A percentile compares a stretch with the other conserved stretches of the same genome.
These are phyloP conservation scores for Drosophila ogumai DNA, from an alignment of 1,140 invertebrate genomes.

Conservation along the genomic window DNA sequence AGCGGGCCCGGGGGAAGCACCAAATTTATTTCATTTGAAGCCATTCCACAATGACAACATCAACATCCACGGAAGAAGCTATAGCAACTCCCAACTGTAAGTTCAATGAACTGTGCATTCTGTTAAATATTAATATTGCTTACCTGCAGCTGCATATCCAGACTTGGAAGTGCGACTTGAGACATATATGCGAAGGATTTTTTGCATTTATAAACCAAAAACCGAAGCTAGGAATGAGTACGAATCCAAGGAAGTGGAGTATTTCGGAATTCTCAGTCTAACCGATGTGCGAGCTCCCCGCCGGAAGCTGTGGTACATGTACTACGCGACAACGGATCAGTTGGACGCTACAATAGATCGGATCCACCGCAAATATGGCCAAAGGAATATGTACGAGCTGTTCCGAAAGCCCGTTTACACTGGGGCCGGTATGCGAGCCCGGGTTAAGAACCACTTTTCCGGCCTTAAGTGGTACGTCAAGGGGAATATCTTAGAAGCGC, in stretches of 20 bases:
- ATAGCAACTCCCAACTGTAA: conserved; percentile 23
- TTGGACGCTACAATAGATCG: conserved; percentile 52
- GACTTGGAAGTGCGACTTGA: conserved; percentile 50
- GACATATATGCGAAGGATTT: conserved; percentile 28
- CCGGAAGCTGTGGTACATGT: conserved; percentile 67
- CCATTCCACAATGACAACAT: background rate
- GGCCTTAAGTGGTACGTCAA: conserved; percentile 62
- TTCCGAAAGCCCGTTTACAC: conserved; percentile 58
- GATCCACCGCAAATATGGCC: conserved; percentile 63
- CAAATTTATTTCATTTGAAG: background rate
- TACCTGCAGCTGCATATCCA: conserved; percentile 13
- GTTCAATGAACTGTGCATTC: background rate
- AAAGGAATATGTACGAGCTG: conserved; percentile 66
- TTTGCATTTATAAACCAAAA: background rate
- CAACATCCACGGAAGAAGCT: background rate
- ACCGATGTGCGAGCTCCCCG: conserved; percentile 43
- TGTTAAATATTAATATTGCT: background rate
- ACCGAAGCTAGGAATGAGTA: conserved; percentile 7
- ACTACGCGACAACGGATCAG: conserved; percentile 46
- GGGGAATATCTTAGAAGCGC: conserved; percentile 66
- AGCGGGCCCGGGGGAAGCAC: background rate
- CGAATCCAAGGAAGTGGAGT: conserved; percentile 44
- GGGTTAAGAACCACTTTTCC: conserved; percentile 55
- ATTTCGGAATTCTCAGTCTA: conserved; percentile 60
- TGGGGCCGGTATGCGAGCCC: conserved; percentile 37